A percentile compares a stretch with the other conserved stretches of the same genome.
These are phyloP conservation scores for Oxystoma pomonae DNA, from an alignment of 2,888 invertebrate species.

Conservation along the genomic window DNA sequence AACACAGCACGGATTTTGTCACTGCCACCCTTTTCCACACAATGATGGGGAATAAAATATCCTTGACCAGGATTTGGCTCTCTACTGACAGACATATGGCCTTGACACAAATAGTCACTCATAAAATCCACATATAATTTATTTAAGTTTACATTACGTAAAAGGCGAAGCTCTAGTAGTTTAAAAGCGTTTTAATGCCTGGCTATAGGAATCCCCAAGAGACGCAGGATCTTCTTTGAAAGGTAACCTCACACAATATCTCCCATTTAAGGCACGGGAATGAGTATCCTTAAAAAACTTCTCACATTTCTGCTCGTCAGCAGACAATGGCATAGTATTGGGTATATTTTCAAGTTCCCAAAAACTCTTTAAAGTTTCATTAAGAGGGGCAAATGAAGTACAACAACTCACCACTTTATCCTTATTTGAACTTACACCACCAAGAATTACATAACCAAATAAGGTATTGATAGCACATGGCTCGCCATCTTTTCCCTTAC, in stretches of 20 bases:
- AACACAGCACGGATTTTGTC: background rate
- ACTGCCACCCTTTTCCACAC: too few relatives aligned
- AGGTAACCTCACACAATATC: background rate
- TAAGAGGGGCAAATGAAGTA: background rate
- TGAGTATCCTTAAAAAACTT: background rate
- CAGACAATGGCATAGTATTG: background rate
- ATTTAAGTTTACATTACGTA: background rate
- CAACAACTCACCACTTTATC: background rate
- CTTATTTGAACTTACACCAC: background rate
- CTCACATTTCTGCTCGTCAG: background rate
- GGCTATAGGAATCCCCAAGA: background rate
- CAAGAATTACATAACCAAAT: background rate
- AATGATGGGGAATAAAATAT: background rate
- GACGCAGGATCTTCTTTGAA: background rate
- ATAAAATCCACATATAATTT: background rate
- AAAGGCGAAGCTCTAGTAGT: background rate
- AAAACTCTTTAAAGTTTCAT: background rate
- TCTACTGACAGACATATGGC: background rate
- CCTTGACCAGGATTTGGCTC: background rate
- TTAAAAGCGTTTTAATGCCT: background rate
- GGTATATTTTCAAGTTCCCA: background rate
- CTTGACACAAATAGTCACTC: background rate
- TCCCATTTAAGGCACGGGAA: background rate
- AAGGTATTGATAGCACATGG: background rate
- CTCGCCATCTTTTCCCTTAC: background rate